Evolutionary conservation across 2,888 invertebrate genomes (phyloP).

Genomic region (Drosophila emarginata): DNA sequence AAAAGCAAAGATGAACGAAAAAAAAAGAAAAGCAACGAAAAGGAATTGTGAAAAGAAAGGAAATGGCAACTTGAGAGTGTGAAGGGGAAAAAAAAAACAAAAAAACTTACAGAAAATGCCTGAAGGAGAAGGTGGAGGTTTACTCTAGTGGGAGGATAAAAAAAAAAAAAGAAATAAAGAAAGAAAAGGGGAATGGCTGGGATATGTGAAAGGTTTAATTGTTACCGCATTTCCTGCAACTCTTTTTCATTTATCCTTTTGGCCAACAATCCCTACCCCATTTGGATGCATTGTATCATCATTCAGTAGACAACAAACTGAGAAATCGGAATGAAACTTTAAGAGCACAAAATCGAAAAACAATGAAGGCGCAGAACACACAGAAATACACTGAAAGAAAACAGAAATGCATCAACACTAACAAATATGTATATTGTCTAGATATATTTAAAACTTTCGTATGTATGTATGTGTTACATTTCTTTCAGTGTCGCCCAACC

Average conservation of each 20-base stretch:
- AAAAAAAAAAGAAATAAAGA: neutral
- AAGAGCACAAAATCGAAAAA: slow-evolving; percentile 8
- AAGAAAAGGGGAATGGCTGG: neutral
- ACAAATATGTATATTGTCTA: too few species aligned
- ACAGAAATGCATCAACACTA: too few species aligned
- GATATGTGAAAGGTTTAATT: slow-evolving; percentile 40
- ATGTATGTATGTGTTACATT: neutral
- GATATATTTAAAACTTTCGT: too few species aligned
- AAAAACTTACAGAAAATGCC: neutral
- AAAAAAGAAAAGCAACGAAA: slow-evolving; percentile 19
- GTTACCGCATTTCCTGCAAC: slow-evolving; percentile 56
- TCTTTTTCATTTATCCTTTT: slow-evolving; percentile 39
- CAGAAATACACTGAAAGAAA: neutral
- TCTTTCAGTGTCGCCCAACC: slow-evolving; percentile 18
- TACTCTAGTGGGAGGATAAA: slow-evolving; percentile 8
- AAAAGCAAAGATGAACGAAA: slow-evolving; percentile 49
- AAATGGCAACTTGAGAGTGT: slow-evolving; percentile 68
- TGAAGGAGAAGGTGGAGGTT: neutral
- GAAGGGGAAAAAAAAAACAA: slow-evolving; percentile 56
- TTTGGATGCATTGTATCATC: slow-evolving; percentile 61
- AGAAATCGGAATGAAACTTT: slow-evolving; percentile 28
- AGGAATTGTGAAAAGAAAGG: slow-evolving; percentile 43
- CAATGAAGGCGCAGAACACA: neutral
- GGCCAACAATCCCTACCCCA: slow-evolving; percentile 47
- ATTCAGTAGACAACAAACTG: slow-evolving; percentile 44